Evolutionary conservation across 2,113 vertebrate species (phyloP).

Genomic region (Callocephalon fimbriatum): DNA sequence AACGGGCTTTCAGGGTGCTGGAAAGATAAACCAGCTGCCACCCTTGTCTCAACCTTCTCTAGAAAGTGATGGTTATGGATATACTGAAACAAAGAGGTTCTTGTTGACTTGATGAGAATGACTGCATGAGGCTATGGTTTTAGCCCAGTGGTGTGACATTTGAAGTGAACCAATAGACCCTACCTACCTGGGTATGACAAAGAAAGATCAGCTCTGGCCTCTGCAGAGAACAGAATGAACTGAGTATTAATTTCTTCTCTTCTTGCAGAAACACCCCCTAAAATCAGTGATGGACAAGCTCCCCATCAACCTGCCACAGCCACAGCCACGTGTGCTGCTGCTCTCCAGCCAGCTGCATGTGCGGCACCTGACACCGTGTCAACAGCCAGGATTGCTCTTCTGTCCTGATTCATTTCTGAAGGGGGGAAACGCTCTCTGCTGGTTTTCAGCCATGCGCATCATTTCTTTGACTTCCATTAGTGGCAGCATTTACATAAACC

Average conservation of each 20-base stretch:
- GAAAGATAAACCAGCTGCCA: not conserved
- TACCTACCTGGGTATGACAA: rapidly evolving
- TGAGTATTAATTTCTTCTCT: not conserved
- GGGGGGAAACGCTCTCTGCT: not conserved
- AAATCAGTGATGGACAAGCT: not conserved
- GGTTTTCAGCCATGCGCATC: not conserved
- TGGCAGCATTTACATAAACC: not conserved
- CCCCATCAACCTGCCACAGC: not conserved
- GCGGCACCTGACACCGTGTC: rapidly evolving
- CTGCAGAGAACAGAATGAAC: not conserved
- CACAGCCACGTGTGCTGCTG: rapidly evolving
- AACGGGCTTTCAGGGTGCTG: not conserved
- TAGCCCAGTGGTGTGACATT: not conserved
- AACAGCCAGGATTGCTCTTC: not conserved
- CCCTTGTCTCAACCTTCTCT: not conserved
- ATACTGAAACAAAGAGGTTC: not conserved
- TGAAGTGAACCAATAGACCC: rapidly evolving
- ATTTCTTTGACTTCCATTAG: not conserved
- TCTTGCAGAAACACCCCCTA: not conserved
- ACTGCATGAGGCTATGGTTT: not conserved
- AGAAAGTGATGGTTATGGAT: not conserved
- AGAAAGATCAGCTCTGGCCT: not conserved
- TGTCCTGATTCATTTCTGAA: not conserved
- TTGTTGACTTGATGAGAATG: not conserved
- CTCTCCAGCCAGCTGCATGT: rapidly evolving